Percentiles rank a stretch among this genome's conserved stretches.
phyloP scores from a whole-genome alignment of 2,797 vertebrate genomes.

The Intellagama lesueurii region DNA sequence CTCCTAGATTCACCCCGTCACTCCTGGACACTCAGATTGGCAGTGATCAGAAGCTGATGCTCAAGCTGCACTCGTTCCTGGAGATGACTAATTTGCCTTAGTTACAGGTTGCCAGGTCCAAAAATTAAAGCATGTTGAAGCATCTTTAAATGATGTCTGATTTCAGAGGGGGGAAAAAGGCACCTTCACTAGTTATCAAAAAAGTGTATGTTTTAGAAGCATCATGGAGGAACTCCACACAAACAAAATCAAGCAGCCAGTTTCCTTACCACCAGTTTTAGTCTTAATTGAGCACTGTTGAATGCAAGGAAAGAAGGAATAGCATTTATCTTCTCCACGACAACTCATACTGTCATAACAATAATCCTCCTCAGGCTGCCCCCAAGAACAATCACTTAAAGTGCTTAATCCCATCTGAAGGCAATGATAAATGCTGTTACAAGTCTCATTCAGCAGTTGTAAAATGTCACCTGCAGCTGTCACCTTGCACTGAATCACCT shows the following conservation, averaged over 20 bases:
- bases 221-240: background rate
- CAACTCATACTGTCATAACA: conserved; percentile 69
- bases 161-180: background rate
- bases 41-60: too few relatives aligned
- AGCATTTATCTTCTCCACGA: conserved; percentile 67
- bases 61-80: too few relatives aligned
- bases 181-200: background rate
- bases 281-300: conserved; percentile 30
- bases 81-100: too few relatives aligned
- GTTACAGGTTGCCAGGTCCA: too few relatives aligned
- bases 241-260: background rate
- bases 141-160: accelerated
- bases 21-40: background rate
- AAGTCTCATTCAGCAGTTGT: conserved; percentile 66
- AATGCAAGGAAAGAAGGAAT: conserved; percentile 69
- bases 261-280: conserved; percentile 33
- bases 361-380: conserved; percentile 63
- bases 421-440: conserved; percentile 63
- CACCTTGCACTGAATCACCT: conserved; percentile 66
- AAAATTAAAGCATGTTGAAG: background rate
- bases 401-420: conserved; percentile 68
- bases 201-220: background rate
- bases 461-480: conserved; percentile 62
- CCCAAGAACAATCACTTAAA: conserved; percentile 69
- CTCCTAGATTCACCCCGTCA: background rate